Evolutionary conservation across 2,113 vertebrate genomes (phyloP).

Genomic region (Speoplatyrhinus poulsoni): DNA sequence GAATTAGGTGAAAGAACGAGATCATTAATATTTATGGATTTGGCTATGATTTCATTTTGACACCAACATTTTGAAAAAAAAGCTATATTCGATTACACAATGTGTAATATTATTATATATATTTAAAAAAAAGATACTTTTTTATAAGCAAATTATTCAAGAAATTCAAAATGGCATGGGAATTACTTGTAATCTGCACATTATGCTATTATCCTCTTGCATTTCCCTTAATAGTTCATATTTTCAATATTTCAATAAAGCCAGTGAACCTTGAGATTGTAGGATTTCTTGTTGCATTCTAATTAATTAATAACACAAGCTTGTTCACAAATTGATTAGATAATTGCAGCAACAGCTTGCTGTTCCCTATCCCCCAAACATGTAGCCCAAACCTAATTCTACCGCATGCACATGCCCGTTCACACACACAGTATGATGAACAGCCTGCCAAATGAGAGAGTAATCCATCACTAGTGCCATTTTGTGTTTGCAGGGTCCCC

Average conservation of each 20-base stretch:
- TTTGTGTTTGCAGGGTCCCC: constrained; percentile 66
- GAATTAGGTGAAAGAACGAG: neutral
- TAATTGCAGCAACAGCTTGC: neutral
- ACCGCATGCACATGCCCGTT: neutral
- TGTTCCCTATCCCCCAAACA: constrained; percentile 6
- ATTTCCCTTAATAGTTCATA: neutral
- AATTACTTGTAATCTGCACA: neutral
- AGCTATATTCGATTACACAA: neutral
- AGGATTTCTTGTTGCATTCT: neutral
- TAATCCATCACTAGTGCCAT: constrained; percentile 78
- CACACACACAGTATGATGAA: constrained; percentile 50
- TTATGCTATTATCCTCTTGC: neutral
- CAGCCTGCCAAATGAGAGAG: constrained; percentile 73
- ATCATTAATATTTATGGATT: constrained; percentile 7
- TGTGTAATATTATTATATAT: neutral
- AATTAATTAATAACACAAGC: neutral
- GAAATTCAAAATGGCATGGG: neutral
- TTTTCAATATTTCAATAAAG: neutral
- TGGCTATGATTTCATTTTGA: neutral
- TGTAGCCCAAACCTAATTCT: constrained; percentile 12
- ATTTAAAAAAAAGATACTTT: neutral
- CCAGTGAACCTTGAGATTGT: neutral
- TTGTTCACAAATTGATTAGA: neutral
- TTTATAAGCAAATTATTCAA: neutral
- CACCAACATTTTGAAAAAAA: neutral